Evolutionary conservation across 1,140 invertebrate genomes (phyloP).

Genomic region (Adelges cooleyi): DNA sequence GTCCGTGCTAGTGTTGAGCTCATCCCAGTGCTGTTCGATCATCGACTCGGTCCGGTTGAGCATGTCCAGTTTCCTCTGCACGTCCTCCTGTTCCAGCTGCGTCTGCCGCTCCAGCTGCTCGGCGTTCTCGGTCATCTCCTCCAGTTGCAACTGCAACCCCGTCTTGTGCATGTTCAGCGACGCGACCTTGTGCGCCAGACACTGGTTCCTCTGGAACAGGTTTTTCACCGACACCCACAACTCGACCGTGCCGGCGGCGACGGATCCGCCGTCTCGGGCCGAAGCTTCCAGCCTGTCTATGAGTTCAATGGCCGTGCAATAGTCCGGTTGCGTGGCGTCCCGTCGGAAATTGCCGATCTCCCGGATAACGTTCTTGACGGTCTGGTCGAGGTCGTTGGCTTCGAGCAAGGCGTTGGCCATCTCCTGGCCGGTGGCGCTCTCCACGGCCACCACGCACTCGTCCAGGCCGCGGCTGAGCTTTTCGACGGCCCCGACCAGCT

Average conservation of each 20-base stretch:
- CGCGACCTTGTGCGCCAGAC: background rate
- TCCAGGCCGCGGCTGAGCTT: background rate
- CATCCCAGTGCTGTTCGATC: constrained; percentile 20
- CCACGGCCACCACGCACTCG: background rate
- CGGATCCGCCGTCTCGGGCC: background rate
- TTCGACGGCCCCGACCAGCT: background rate
- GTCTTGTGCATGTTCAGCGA: constrained; percentile 18
- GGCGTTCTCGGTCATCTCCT: background rate
- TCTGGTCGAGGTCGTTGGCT: background rate
- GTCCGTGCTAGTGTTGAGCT: constrained; percentile 3
- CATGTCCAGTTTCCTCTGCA: background rate
- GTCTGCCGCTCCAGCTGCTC: background rate
- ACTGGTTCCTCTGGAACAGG: background rate
- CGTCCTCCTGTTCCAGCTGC: background rate
- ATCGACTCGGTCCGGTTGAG: constrained; percentile 2
- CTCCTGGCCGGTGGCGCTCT: background rate
- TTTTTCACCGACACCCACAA: background rate
- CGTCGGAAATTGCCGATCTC: background rate
- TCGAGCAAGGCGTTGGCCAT: background rate
- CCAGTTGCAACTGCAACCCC: background rate
- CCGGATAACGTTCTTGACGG: background rate
- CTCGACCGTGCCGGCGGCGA: background rate
- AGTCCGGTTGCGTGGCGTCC: background rate
- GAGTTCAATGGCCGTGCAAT: background rate
- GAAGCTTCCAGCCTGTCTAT: background rate